phyloP scores from a whole-genome alignment of 2,113 vertebrate species.

The Tichodroma muraria region DNA sequence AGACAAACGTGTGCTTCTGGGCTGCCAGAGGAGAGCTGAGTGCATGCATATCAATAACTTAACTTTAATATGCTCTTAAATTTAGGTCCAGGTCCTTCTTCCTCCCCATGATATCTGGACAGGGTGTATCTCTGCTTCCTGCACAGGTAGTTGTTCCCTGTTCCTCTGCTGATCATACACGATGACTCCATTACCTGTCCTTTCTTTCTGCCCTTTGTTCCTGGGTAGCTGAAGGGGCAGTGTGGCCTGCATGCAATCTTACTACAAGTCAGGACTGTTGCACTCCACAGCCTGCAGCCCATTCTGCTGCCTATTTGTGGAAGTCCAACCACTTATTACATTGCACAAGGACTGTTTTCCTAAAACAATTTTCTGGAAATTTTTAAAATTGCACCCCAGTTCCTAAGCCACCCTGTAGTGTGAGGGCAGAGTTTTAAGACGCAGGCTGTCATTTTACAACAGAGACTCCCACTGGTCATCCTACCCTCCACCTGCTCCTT shows the following conservation, averaged over 20 bases:
- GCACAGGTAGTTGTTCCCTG: not conserved
- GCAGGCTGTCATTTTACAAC: not conserved
- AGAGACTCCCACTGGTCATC: not conserved
- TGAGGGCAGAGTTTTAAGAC: not conserved
- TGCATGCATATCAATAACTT: not conserved
- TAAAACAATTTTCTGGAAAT: not conserved
- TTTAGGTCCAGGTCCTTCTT: not conserved
- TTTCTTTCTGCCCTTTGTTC: not conserved
- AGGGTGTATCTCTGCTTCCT: not conserved
- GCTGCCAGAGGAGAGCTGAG: not conserved
- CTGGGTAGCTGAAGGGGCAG: not conserved
- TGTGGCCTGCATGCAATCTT: accelerated
- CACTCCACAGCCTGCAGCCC: not conserved
- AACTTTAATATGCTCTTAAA: not conserved
- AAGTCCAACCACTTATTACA: not conserved
- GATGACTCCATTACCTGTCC: not conserved
- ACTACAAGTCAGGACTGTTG: not conserved
- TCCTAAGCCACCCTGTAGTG: not conserved
- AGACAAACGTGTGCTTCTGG: not conserved
- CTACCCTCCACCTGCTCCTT: accelerated
- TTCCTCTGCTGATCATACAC: not conserved
- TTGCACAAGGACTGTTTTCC: not conserved
- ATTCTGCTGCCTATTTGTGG: not conserved
- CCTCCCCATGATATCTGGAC: not conserved
- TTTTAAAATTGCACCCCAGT: not conserved